Percentiles rank a stretch among this genome's conserved stretches.
phyloP scores from a whole-genome alignment of 2,797 vertebrate species.

The Emydoidea blandingii region DNA sequence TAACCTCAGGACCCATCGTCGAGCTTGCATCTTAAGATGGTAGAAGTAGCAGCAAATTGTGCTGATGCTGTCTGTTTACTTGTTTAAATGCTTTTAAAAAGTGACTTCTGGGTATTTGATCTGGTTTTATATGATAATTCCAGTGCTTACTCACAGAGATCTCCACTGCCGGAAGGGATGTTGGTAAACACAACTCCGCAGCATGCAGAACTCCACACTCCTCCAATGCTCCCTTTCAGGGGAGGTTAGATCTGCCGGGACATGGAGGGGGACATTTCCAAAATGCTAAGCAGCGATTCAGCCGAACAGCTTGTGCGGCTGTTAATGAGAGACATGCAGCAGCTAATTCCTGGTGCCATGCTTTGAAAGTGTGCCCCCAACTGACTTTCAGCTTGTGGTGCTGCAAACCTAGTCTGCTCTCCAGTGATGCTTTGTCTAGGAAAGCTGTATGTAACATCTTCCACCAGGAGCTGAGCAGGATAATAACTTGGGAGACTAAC shows the following conservation, averaged over 20 bases:
- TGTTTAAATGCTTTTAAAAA: slow-evolving; percentile 27
- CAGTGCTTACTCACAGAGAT: neutral
- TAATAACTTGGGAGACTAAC: neutral
- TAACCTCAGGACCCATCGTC: neutral
- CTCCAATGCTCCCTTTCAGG: neutral
- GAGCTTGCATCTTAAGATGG: neutral
- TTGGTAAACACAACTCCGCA: neutral
- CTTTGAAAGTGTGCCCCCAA: neutral
- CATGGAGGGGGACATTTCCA: neutral
- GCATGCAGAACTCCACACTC: neutral
- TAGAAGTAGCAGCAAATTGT: neutral
- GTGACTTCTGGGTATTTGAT: neutral
- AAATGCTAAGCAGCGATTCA: neutral
- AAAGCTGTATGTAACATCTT: neutral
- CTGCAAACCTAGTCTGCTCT: neutral
- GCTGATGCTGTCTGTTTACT: neutral
- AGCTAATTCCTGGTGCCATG: neutral
- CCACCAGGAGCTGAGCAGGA: neutral
- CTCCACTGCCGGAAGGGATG: neutral
- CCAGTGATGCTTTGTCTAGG: fast-evolving
- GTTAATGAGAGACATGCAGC: neutral
- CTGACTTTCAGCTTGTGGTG: neutral
- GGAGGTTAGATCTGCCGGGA: neutral
- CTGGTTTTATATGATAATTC: slow-evolving; percentile 1
- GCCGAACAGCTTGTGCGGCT: neutral